Base-by-base conservation (phyloP, 2,113 vertebrate genomes). In the Cryptotis parvus region DNA sequence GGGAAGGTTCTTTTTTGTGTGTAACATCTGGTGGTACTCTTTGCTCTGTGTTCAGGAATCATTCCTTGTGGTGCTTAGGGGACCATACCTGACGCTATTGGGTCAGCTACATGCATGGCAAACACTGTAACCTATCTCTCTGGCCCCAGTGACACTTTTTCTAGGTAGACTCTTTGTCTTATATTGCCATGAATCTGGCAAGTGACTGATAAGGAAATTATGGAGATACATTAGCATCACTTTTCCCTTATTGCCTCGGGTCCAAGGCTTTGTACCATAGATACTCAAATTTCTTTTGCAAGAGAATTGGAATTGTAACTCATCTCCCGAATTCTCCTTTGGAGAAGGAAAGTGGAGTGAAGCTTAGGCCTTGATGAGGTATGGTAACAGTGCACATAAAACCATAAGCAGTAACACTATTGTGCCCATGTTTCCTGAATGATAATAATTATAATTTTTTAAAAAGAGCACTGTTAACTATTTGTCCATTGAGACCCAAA, bases 401-500 rank as follows among this genome's bases (percentile, higher is more conserved):
- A 58, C 18, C 6, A 58, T 18, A 24, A 58, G 24, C 55, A 58
- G 6, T 58, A 58, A 24, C 55, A 58, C 18, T 58, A 20, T 58
- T 58, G 6, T 20, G 6, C 55, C 3, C 18, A 58, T 58, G 20
- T 58, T 58, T 20, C 55, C 18, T 58, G 55, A 58, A 58, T 24
- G 18, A 16, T 58, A 22, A 58, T 58, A 20, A 58, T 58, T 58
- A 24, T 58, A 24, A 58, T 22, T 22, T 22, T 58, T 77, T 31
- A 77, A 81, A 77, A 75, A 83, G 80, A 76, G 43, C 63, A 22
- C 6, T 15, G 1, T 84, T 81, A 14, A 24, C 0, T 61, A 4
- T 84, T 7, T 69, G 49, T 63, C 3, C 20, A 75, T 91, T 78
- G 75, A 74, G 82, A 3, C 14, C 82, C 49, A 91, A 94, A 83